Percentiles rank a stretch among this genome's conserved stretches.
Evolutionary conservation across 2,797 vertebrate genomes (phyloP).

Genomic region (Prionace glauca): DNA sequence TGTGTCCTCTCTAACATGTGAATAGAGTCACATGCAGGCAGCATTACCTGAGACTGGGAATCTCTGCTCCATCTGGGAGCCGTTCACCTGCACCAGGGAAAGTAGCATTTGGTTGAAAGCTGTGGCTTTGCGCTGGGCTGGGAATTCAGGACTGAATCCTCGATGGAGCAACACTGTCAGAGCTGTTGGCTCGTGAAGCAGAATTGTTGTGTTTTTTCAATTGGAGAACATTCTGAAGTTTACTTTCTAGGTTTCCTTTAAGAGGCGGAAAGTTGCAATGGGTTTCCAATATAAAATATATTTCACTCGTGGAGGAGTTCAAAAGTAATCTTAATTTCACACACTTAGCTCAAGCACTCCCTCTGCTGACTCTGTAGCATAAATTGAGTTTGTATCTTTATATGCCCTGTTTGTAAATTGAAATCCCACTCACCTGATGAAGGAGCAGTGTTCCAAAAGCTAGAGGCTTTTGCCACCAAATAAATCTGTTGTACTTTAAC

Average conservation of each 20-base stretch:
- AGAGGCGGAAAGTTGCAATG: background rate
- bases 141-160: background rate
- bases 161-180: background rate
- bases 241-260: background rate
- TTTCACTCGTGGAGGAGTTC: background rate
- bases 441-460: too few relatives aligned
- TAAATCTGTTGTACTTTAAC: too few relatives aligned
- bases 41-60: background rate
- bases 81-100: background rate
- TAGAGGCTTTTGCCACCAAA: too few relatives aligned
- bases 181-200: background rate
- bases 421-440: too few relatives aligned
- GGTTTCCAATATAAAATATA: background rate
- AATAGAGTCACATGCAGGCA: background rate
- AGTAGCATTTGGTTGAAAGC: background rate
- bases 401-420: too few relatives aligned
- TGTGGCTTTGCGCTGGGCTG: background rate
- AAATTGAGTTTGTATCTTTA: too few relatives aligned
- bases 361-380: background rate
- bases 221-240: background rate
- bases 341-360: background rate
- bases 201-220: conserved; percentile 5
- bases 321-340: background rate
- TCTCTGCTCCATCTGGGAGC: background rate
- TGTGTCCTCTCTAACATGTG: background rate